These are phyloP conservation scores for Anastrepha obliqua DNA, from an alignment of 1,140 invertebrate genomes.

Conservation along the genomic window DNA sequence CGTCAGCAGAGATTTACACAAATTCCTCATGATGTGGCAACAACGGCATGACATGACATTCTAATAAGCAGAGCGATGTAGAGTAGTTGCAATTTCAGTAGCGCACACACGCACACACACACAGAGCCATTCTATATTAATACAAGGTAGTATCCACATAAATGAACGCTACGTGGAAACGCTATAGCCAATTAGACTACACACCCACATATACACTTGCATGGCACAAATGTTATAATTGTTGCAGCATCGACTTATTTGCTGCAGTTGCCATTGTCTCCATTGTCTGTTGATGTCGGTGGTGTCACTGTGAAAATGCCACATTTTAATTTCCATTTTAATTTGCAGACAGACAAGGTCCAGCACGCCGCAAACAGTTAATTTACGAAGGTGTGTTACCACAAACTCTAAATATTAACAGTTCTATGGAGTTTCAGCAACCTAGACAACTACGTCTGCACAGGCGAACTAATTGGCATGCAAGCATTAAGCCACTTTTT, in stretches of 20 bases:
- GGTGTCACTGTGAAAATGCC: slow-evolving; percentile 35
- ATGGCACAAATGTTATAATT: not conserved
- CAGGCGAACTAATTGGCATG: not conserved
- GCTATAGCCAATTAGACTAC: not conserved
- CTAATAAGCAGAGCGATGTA: not conserved
- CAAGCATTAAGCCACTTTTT: not conserved
- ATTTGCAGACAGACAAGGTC: slow-evolving; percentile 22
- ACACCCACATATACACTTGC: too few relatives aligned
- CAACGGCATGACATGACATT: slow-evolving; percentile 23
- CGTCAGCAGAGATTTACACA: slow-evolving; percentile 32
- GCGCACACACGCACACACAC: not conserved
- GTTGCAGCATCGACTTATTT: not conserved
- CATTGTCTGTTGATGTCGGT: not conserved
- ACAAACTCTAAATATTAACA: not conserved
- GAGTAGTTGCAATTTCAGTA: not conserved
- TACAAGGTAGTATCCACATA: too few relatives aligned
- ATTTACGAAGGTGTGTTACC: slow-evolving; percentile 25
- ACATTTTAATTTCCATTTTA: slow-evolving; percentile 53
- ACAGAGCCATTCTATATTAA: too few relatives aligned
- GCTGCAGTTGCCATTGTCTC: not conserved
- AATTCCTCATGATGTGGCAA: slow-evolving; percentile 36
- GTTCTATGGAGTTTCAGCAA: not conserved
- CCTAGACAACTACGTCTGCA: too few relatives aligned
- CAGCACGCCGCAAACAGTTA: not conserved
- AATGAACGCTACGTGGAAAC: not conserved